These are phyloP conservation scores for Conistra vaccinii DNA, from an alignment of 2,888 invertebrate genomes.

Conservation along the genomic window DNA sequence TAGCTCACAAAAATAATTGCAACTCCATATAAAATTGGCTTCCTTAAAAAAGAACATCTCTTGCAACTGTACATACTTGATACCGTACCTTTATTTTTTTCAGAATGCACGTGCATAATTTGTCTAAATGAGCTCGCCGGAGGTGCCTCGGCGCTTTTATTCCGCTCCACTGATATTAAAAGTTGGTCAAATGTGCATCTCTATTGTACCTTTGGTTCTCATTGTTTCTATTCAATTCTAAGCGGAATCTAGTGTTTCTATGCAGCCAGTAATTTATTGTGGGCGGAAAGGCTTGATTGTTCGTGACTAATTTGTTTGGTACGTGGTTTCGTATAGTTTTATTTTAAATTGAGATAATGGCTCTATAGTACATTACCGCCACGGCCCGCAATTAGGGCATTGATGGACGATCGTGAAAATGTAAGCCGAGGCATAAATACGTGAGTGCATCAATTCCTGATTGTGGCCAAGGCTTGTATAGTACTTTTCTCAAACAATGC, in stretches of 20 bases:
- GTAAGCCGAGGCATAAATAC: no score
- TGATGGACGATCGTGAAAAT: no score
- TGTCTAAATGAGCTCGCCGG: constrained; percentile 82
- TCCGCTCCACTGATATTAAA: constrained; percentile 82
- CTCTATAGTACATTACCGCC: neutral
- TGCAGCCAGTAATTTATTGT: constrained; percentile 60
- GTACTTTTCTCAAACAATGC: no score
- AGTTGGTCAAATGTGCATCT: constrained; percentile 83
- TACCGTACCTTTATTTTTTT: constrained; percentile 68
- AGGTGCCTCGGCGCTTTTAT: constrained; percentile 75
- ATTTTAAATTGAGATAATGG: neutral
- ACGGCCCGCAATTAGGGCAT: no score
- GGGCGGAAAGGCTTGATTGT: constrained; percentile 50
- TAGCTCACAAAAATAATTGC: constrained; percentile 18
- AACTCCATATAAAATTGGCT: constrained; percentile 39
- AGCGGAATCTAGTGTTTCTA: constrained; percentile 61
- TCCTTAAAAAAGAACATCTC: constrained; percentile 42
- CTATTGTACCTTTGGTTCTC: constrained; percentile 76
- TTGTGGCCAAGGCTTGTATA: no score
- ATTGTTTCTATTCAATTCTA: constrained; percentile 78
- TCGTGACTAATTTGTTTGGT: constrained; percentile 49
- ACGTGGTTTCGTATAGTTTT: constrained; percentile 24
- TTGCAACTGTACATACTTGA: constrained; percentile 30
- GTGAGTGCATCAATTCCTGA: no score
- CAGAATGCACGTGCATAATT: constrained; percentile 80